Evolutionary conservation across 2,888 invertebrate species (phyloP), one percentile per base, ranked within the genome.

Genomic region (Ectropis crepuscularia): DNA sequence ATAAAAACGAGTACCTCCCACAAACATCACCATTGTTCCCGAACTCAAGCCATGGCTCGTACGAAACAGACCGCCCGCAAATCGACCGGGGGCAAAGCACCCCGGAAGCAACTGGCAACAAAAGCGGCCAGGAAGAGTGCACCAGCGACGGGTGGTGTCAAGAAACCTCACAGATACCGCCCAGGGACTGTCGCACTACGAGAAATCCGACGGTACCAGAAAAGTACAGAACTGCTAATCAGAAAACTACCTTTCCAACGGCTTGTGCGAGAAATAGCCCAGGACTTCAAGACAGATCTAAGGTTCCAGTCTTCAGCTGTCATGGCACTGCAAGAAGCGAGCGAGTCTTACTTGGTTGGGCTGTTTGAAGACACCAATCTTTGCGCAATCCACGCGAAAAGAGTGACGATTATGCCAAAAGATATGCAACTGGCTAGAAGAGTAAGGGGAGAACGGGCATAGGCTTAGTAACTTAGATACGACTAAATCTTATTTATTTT

Each of bases 351-450:
- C 75, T 79, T 96, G 38, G 95, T 96, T 10, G 95, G 96, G 8
- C 85, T 96, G 0, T 96, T 96, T 78, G 96, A 96, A 80, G 96
- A 96, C 76, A 96, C 96, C 37, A 96, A 96, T 81, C 86, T 96
- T 74, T 96, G 96, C 82, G 96, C 96, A 43, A 96, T 96, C 72
- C 96, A 96, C 76, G 96, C 89, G 0, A 90, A 86, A 48, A 71
- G 90, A 2, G 89, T 91, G 0, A 91, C 90, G 0, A 89, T 90
- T 0, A 90, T 90, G 90, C 90, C 90, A 0, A 89, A 88, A 43
- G 89, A 89, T 65, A 82, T 89, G 0, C 90, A 90, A 69, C 58
- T 90, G 11, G 90, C 90, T 5, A 71, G 90, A 43, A 68, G 90
- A 51, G 85, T 90, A 0, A 77, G 89, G 0, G 90, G 90, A 0